phyloP scores from a whole-genome alignment of 1,140 invertebrate species.

The Habropoda laboriosa region DNA sequence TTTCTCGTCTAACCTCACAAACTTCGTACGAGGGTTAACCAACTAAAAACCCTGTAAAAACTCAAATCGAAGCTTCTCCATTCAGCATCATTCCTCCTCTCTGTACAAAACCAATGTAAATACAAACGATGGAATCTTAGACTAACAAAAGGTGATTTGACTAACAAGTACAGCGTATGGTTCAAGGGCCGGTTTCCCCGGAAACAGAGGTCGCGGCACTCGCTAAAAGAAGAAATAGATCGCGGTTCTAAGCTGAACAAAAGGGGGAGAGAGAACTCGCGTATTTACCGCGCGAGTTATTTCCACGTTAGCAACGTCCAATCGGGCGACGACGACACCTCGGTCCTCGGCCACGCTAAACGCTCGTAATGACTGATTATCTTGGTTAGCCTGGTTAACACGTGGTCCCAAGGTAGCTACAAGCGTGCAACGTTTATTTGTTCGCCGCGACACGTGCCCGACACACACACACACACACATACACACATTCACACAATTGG shows the following conservation, averaged over 20 bases:
- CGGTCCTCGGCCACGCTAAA: conserved; percentile 74
- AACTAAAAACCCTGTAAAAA: no score
- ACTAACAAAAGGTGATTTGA: no score
- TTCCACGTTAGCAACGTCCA: conserved; percentile 56
- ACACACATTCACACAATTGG: no score
- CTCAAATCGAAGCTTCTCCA: no score
- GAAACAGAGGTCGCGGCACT: conserved; percentile 11
- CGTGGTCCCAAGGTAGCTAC: conserved; percentile 75
- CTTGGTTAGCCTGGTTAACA: conserved; percentile 80
- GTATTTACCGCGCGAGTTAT: conserved; percentile 73
- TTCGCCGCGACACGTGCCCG: conserved; percentile 69
- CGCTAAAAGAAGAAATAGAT: conserved; percentile 47
- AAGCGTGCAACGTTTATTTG: conserved; percentile 69
- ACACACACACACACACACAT: no score
- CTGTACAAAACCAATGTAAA: no score
- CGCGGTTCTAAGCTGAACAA: conserved; percentile 65
- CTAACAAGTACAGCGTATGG: no score
- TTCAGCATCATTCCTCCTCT: no score
- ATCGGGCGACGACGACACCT: conserved; percentile 55
- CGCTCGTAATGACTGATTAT: conserved; percentile 80
- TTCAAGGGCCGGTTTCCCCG: background rate
- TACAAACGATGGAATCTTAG: no score
- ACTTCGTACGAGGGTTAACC: no score
- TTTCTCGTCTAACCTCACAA: no score
- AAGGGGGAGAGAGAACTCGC: conserved; percentile 56